Evolutionary conservation across 2,113 vertebrate genomes (phyloP).

Genomic region (Tetrax tetrax): DNA sequence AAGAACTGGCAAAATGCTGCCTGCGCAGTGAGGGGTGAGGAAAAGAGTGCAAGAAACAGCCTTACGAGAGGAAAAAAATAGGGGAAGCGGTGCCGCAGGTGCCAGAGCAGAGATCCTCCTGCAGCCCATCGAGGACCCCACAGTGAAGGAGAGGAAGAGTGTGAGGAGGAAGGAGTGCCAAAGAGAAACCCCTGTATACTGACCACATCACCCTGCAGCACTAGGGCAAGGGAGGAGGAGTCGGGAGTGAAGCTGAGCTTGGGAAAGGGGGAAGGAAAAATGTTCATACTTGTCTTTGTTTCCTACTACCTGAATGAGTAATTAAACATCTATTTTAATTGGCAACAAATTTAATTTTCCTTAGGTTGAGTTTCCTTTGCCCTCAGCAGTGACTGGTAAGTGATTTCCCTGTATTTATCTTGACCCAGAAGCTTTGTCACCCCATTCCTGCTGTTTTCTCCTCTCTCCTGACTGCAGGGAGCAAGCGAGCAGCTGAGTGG

Average conservation of each 20-base stretch:
- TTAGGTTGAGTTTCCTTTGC: background rate
- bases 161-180: no score
- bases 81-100: no score
- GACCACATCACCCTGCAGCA: no score
- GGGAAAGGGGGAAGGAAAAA: background rate
- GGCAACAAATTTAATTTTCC: background rate
- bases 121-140: no score
- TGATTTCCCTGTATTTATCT: background rate
- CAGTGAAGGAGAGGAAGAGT: no score
- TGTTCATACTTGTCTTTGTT: background rate
- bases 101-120: no score
- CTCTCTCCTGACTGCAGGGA: background rate
- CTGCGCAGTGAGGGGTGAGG: background rate
- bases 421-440: background rate
- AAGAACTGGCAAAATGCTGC: background rate
- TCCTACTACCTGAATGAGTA: background rate
- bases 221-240: no score
- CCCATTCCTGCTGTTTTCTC: background rate
- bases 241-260: no score
- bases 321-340: background rate
- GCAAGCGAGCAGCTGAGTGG: background rate
- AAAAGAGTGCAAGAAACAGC: background rate
- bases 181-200: no score
- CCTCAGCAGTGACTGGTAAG: background rate
- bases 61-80: background rate